Evolutionary conservation across 2,888 invertebrate genomes (phyloP).

Genomic region (Napeogenes sylphis): DNA sequence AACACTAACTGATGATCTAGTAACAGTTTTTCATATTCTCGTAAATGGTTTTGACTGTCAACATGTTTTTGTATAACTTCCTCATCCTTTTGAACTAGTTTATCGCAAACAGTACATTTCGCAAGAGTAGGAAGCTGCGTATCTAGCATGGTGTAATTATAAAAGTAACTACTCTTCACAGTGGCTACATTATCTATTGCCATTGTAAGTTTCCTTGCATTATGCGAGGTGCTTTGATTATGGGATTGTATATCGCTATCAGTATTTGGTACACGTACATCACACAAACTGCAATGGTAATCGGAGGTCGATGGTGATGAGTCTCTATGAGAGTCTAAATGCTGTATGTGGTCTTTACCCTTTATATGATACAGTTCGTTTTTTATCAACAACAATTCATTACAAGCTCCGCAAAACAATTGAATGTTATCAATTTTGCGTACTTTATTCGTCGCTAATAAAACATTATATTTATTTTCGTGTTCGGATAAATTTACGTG

Average conservation of each 20-base stretch:
- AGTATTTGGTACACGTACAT: background rate
- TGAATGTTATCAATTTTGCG: background rate
- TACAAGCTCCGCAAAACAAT: slow-evolving; percentile 22
- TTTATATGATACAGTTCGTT: slow-evolving; percentile 25
- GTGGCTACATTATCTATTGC: too few species aligned
- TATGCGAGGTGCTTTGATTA: background rate
- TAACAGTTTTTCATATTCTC: slow-evolving; percentile 2
- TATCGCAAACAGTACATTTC: slow-evolving; percentile 21
- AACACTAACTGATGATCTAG: background rate
- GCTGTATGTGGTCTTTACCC: slow-evolving; percentile 9
- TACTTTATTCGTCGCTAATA: slow-evolving; percentile 14
- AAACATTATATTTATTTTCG: slow-evolving; percentile 12
- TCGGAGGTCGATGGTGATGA: background rate
- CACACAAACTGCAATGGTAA: background rate
- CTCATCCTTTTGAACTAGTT: slow-evolving; percentile 16
- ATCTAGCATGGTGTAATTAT: too few species aligned
- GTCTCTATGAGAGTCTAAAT: background rate
- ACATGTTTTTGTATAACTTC: slow-evolving; percentile 13
- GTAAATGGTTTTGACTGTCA: slow-evolving; percentile 3
- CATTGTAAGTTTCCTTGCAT: too few species aligned
- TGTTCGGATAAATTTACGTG: slow-evolving; percentile 14
- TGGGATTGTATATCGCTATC: background rate
- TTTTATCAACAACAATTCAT: slow-evolving; percentile 11
- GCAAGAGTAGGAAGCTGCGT: slow-evolving; percentile 10
- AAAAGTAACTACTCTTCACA: too few species aligned